These are phyloP conservation scores for Zootermopsis nevadensis DNA, from an alignment of 2,888 invertebrate species.

Conservation along the genomic window DNA sequence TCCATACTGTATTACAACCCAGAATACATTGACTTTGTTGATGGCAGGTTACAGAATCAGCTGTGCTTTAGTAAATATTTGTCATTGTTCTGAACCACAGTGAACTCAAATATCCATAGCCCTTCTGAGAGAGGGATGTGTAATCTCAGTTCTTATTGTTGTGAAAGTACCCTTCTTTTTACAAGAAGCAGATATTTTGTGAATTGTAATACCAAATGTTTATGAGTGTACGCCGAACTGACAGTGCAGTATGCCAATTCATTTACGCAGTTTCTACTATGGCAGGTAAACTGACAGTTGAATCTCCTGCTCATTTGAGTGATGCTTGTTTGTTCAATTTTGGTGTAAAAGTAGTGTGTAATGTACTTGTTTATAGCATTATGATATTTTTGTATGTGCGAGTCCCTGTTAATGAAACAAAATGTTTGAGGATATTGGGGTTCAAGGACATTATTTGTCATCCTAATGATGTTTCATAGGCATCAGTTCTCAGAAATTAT, in stretches of 20 bases:
- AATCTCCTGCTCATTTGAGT: background rate
- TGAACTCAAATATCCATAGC: slow-evolving; percentile 10
- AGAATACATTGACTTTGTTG: background rate
- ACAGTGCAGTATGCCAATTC: slow-evolving; percentile 9
- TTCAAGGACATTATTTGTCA: background rate
- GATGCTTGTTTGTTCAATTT: slow-evolving; percentile 17
- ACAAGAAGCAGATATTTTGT: background rate
- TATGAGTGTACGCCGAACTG: background rate
- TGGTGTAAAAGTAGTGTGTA: background rate
- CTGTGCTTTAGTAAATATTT: background rate
- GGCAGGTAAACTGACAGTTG: slow-evolving; percentile 14
- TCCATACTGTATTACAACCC: too few relatives aligned
- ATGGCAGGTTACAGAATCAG: slow-evolving; percentile 12
- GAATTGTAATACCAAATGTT: slow-evolving; percentile 14
- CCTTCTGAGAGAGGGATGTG: slow-evolving; percentile 19
- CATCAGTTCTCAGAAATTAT: too few relatives aligned
- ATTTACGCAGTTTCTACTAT: slow-evolving; percentile 8
- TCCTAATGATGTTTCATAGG: too few relatives aligned
- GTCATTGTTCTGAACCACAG: background rate
- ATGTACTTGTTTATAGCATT: background rate
- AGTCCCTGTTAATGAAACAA: background rate
- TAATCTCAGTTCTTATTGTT: slow-evolving; percentile 25
- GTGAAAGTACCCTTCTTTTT: slow-evolving; percentile 11
- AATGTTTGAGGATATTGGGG: background rate
- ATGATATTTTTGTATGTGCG: slow-evolving; percentile 16